Percentiles rank a stretch among this genome's conserved stretches.
phyloP scores from a whole-genome alignment of 2,888 invertebrate genomes.

The Dynastes tityus region DNA sequence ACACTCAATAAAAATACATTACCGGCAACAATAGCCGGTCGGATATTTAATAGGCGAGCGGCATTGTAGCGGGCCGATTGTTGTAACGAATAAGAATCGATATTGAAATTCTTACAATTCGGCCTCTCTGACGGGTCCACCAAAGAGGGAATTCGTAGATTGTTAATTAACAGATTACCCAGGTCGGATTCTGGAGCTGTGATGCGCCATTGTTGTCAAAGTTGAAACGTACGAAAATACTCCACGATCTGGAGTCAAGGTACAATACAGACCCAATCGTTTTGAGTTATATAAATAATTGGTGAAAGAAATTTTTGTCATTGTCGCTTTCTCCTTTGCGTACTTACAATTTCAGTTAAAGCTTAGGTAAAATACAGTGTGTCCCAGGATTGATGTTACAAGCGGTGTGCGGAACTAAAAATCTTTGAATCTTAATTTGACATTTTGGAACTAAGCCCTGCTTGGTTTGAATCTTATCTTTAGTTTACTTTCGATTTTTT shows the following conservation, averaged over 20 bases:
- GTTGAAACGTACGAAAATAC: not conserved
- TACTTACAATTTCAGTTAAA: no score
- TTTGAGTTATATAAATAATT: not conserved
- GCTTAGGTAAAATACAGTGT: no score
- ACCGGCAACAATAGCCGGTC: constrained; percentile 52
- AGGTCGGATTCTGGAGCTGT: constrained; percentile 21
- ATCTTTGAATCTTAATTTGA: no score
- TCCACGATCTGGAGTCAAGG: not conserved
- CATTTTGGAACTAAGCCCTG: no score
- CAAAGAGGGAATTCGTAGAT: constrained; percentile 46
- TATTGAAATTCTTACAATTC: constrained; percentile 54
- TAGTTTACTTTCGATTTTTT: no score
- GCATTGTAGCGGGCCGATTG: constrained; percentile 49
- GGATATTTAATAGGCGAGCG: constrained; percentile 51
- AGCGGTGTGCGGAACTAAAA: no score
- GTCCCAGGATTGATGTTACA: no score
- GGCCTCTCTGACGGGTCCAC: constrained; percentile 46
- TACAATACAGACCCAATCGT: no score
- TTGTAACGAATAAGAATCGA: constrained; percentile 52
- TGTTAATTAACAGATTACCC: constrained; percentile 51
- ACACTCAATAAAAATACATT: constrained; percentile 53
- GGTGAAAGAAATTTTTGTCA: constrained; percentile 5
- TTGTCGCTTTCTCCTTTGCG: not conserved
- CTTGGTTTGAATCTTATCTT: no score
- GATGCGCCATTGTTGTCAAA: not conserved